Base-by-base conservation (phyloP, 2,797 vertebrate species). In the Falco naumanni region DNA sequence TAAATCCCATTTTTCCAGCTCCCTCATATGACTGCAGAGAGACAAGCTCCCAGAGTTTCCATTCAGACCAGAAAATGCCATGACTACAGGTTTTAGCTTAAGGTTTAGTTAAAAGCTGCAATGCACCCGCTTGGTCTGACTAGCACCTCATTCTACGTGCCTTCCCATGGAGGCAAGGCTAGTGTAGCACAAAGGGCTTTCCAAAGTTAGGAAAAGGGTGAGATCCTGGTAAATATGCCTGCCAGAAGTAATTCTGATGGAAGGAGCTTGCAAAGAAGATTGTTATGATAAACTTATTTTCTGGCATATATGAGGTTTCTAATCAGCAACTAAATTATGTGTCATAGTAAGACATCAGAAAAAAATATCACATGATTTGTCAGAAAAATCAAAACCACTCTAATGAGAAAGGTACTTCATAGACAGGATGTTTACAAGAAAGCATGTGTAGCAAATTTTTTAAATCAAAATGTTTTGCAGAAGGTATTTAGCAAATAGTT, bases 121-220 rank as follows among this genome's bases (percentile, higher is more conserved):
- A 86, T 51, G 16, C 8, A 59, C 15, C 86, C 16, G 4, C 5
- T 75, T 13, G 0, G 72, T 75, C 54, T 84, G 48, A 20, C 21
- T 54, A 69, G 17, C 4, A 5, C 75, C 41, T 47, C 10, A 33
- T 81, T 93, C n/a, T 15, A 11, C 0, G 0, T 29, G 9, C 2
- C 1, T 64, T 83, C n/a, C 61, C 31, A 34, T 11, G 18, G 13
- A 4, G 3, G 8, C 0, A 78, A 84, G 50, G 41, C 6, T 91
- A 10, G 11, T 66, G n/a, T 17, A 43, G 20, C 6, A 59, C 29
- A 53, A 83, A 72, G 4, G 4, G 7, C 17, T 78, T 14, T 29
- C 10, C 28, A 59, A 48, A 61, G 11, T 9, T 61, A 24, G 14
- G 16, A 80, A 65, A 91, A 3, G 13, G 19, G 33, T 18, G 82